These are phyloP conservation scores for Periophthalmodon schlosseri DNA, from an alignment of 2,113 vertebrate genomes.

Conservation along the genomic window DNA sequence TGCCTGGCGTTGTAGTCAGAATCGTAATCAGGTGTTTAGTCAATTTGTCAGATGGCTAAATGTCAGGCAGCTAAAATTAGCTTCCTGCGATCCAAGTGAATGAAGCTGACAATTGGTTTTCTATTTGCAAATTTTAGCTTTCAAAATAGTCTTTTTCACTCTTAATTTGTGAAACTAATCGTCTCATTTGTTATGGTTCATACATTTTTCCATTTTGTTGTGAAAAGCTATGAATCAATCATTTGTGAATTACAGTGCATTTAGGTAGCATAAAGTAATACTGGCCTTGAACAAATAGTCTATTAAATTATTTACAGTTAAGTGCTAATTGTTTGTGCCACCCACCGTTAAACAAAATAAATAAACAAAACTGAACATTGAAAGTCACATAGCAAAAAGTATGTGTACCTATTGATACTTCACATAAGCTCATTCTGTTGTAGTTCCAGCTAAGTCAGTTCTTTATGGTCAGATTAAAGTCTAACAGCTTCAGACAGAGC, in stretches of 20 bases:
- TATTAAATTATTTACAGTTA: background rate
- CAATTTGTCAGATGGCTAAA: conserved; percentile 4
- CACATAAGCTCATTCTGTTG: no score
- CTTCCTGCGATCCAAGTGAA: background rate
- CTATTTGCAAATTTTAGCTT: background rate
- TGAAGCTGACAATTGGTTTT: background rate
- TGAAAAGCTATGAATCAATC: background rate
- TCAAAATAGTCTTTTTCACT: background rate
- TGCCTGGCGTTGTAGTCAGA: background rate
- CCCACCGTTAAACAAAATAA: background rate
- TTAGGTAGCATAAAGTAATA: background rate
- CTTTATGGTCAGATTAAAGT: no score
- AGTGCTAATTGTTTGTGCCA: background rate
- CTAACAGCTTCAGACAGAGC: no score
- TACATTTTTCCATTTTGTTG: background rate
- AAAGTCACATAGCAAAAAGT: background rate
- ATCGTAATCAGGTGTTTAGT: conserved; percentile 5
- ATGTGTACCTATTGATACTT: background rate
- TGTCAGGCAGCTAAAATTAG: background rate
- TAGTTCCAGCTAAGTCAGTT: no score
- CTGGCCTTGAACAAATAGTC: background rate
- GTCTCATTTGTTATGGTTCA: background rate
- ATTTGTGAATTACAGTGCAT: background rate
- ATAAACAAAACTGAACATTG: background rate
- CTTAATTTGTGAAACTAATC: background rate